Percentiles rank a stretch among this genome's conserved stretches.
These are phyloP conservation scores for Orthosia incerta DNA, from an alignment of 2,888 invertebrate genomes.

Conservation along the genomic window DNA sequence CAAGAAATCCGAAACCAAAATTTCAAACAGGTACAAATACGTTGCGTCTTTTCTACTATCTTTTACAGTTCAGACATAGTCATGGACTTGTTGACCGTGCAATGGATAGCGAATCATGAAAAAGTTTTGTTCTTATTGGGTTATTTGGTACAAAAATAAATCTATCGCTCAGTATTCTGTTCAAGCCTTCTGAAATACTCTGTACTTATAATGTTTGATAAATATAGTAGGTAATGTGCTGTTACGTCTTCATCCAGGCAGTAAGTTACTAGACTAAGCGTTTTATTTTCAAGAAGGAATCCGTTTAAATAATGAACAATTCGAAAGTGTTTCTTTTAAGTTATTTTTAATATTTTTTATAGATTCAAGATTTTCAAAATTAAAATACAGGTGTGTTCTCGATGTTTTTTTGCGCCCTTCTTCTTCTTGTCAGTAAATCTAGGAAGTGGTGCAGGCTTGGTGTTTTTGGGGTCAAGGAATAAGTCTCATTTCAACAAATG, in stretches of 20 bases:
- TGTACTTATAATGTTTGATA: constrained; percentile 45
- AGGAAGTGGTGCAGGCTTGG: no score
- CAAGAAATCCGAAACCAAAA: background rate
- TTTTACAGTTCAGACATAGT: background rate
- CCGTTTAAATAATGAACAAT: no score
- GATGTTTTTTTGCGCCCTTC: no score
- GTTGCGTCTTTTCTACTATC: background rate
- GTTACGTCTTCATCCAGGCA: constrained; percentile 12
- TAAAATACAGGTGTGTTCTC: no score
- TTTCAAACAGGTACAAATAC: background rate
- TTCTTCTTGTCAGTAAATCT: no score
- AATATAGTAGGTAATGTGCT: constrained; percentile 24
- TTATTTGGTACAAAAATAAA: constrained; percentile 16
- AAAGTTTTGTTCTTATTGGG: background rate
- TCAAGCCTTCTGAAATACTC: constrained; percentile 17
- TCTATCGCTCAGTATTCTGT: constrained; percentile 41
- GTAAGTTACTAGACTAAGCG: background rate
- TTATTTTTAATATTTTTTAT: no score
- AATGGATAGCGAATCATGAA: constrained; percentile 18
- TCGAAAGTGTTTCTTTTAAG: no score
- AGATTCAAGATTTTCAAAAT: no score
- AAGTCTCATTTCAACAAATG: no score
- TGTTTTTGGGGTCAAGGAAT: no score
- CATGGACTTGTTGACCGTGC: background rate
- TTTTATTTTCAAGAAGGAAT: background rate